phyloP scores from a whole-genome alignment of 92 coral and sea anemone species.

The Parazoanthus darwini region DNA sequence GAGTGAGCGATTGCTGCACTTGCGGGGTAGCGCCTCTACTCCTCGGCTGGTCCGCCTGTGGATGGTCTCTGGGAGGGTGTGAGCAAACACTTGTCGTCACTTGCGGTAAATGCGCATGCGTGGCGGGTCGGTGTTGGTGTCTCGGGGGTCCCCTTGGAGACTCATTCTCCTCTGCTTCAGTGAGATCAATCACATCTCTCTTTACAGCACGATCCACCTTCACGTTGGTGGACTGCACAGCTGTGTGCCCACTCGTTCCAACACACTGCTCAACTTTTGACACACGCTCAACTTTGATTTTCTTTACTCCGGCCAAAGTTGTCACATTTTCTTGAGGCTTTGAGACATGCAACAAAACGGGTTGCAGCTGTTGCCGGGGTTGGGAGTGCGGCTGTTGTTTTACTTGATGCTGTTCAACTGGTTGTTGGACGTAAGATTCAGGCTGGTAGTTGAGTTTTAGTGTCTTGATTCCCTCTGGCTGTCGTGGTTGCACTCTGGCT shows the following conservation, averaged over 20 bases:
- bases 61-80: conserved; percentile 11
- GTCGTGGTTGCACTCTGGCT: neutral
- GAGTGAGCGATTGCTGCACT: neutral
- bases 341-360: conserved; percentile 4
- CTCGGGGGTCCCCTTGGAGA: neutral
- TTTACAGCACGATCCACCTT: neutral
- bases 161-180: conserved; percentile 24
- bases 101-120: conserved; percentile 10
- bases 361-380: neutral
- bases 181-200: conserved; percentile 40
- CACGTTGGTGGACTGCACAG: neutral
- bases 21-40: neutral
- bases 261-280: conserved; percentile 21
- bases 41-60: conserved; percentile 26
- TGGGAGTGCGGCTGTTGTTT: neutral
- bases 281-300: conserved; percentile 33
- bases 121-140: neutral
- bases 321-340: conserved; percentile 16
- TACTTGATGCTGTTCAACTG: neutral
- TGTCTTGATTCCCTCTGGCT: neutral
- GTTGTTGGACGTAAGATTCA: neutral
- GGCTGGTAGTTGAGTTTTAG: neutral
- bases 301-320: conserved; percentile 11
- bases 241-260: conserved; percentile 10
- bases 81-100: conserved; percentile 16